Conservation (phyloP, 2,797 vertebrate species). For the Malurus leucopterus region DNA sequence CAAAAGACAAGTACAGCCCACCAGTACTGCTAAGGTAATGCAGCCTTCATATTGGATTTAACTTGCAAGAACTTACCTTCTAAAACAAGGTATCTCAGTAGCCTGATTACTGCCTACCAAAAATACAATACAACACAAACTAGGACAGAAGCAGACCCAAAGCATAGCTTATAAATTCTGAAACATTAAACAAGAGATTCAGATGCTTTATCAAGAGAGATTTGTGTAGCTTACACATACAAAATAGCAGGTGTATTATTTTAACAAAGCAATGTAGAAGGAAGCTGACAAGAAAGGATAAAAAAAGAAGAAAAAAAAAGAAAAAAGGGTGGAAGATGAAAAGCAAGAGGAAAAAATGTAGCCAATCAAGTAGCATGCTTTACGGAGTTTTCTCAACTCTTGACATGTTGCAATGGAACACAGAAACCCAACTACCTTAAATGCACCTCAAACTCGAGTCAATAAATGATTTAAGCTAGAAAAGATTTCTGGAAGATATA, state of each 20-base stretch:
- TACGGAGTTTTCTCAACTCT: background rate
- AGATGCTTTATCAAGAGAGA: background rate
- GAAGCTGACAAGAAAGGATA: background rate
- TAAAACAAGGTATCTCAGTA: background rate
- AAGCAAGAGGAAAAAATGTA: background rate
- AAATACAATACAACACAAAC: background rate
- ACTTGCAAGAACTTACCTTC: background rate
- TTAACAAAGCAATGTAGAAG: background rate
- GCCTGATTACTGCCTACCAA: background rate
- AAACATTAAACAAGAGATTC: background rate
- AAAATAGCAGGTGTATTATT: background rate
- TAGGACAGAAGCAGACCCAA: background rate
- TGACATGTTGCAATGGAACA: background rate
- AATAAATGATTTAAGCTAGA: background rate
- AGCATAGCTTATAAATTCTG: background rate
- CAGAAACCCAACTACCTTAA: background rate
- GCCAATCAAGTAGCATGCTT: background rate
- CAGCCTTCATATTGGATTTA: background rate
- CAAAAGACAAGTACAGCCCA: background rate
- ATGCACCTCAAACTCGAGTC: background rate
- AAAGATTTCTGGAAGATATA: background rate
- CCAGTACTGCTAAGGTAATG: background rate
- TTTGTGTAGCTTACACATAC: background rate
- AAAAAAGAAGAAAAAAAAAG: accelerated
- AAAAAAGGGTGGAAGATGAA: background rate